A percentile compares a stretch with the other conserved stretches of the same genome.
These are phyloP conservation scores for Ictidomys tridecemlineatus DNA, from an alignment of 2,113 vertebrate genomes.

Conservation along the genomic window DNA sequence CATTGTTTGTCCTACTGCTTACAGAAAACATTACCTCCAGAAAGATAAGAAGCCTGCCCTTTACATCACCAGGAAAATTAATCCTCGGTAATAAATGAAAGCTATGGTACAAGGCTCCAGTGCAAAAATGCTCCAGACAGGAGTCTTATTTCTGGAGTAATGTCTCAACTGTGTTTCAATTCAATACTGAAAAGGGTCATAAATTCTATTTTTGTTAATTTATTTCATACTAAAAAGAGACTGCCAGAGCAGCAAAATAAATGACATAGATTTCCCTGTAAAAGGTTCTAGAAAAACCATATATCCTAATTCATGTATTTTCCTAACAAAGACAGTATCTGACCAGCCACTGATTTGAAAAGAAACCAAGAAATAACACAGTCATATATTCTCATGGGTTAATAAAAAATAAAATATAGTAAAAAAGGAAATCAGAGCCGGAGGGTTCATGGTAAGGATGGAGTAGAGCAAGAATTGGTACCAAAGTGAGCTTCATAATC, in stretches of 20 bases:
- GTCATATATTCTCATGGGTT: not conserved
- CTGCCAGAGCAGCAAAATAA: slow-evolving; percentile 43
- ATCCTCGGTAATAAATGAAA: slow-evolving; percentile 52
- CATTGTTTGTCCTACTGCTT: not conserved
- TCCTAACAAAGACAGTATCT: slow-evolving; percentile 40
- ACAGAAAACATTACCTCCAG: not conserved
- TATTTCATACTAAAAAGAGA: slow-evolving; percentile 63
- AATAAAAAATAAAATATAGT: slow-evolving; percentile 2
- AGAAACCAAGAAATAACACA: slow-evolving; percentile 32
- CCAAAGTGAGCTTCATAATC: not conserved
- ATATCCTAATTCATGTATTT: slow-evolving; percentile 44
- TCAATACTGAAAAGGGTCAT: slow-evolving; percentile 40
- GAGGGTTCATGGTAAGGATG: not conserved
- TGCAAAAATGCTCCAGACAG: slow-evolving; percentile 50
- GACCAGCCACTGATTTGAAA: slow-evolving; percentile 31
- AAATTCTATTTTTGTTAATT: slow-evolving; percentile 61
- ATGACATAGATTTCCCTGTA: slow-evolving; percentile 36
- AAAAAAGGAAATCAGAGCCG: not conserved
- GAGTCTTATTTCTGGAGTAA: slow-evolving; percentile 63
- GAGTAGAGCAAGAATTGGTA: not conserved
- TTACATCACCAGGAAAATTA: slow-evolving; percentile 37
- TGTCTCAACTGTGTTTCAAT: slow-evolving; percentile 37
- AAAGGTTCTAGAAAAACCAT: slow-evolving; percentile 30
- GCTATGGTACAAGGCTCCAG: not conserved
- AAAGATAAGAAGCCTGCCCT: not conserved